Evolutionary conservation across 37 sponge, comb jelly and placozoan species (phyloP), one percentile per base, ranked within the genome.

Genomic region (Oscarella lobularis): DNA sequence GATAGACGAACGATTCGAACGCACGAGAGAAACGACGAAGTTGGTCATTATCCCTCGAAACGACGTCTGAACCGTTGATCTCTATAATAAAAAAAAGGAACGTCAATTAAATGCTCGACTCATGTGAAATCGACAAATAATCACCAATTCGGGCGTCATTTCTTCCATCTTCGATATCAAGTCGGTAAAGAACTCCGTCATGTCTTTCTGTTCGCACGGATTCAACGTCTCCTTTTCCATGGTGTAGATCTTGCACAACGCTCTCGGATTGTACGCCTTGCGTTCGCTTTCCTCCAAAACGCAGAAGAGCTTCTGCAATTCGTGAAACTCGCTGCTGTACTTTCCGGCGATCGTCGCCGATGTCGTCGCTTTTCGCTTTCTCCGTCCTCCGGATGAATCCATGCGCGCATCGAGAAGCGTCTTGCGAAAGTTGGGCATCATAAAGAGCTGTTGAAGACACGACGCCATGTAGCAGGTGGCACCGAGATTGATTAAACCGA

Each of bases 151-250:
- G 3, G 3, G n/a, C 2, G 79, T 72, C 4, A 20, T 78, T 36
- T 78, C 79, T 60, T 78, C 79, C 70, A 78, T 40, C 73, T 78
- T 78, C 3, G 39, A 33, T 29, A 78, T 39, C 32, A 78, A 67
- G 71, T 78, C 79, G 70, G 79, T 78, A 54, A 78, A 78, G 79
- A 78, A 78, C 72, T 78, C 79, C 14, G 34, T 72, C 79, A 78
- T 78, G 31, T 78, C 79, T 54, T 36, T 78, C 79, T 78, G 79
- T 33, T 78, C 79, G 31, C 27, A 54, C 33, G 71, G 71, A 72
- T 78, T 78, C 79, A 78, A 33, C 38, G 35, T 40, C 2, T 78
- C 37, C 39, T 72, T 38, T 31, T 71, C 79, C 37, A 78, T 34
- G 34, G 31, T 71, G 65, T 78, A 78, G 39, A 70, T 67, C 2